A percentile compares a stretch with the other conserved stretches of the same genome.
Conservation (phyloP, 2,113 vertebrate genomes). For the Meles meles region DNA sequence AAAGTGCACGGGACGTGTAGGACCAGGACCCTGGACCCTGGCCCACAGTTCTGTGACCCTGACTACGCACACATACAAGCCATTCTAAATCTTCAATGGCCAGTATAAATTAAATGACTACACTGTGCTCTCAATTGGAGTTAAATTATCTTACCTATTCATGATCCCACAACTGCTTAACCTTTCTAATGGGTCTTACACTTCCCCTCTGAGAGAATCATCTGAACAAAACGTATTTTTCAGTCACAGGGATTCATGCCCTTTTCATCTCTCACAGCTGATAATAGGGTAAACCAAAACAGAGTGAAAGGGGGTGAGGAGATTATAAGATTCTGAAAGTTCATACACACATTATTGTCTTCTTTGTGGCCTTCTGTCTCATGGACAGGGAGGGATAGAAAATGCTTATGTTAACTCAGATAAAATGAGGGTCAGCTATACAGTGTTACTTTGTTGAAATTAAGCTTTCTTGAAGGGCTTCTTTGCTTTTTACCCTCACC, state of each 20-base stretch:
- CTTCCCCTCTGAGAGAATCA: background rate
- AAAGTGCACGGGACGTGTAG: accelerated
- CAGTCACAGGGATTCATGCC: background rate
- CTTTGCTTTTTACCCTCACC: background rate
- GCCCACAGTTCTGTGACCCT: background rate
- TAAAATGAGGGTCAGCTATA: background rate
- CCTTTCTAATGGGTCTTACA: background rate
- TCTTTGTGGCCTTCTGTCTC: background rate
- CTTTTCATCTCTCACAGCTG: background rate
- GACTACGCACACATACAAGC: accelerated
- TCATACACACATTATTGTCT: background rate
- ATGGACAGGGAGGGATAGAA: background rate
- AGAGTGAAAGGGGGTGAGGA: background rate
- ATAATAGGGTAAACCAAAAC: background rate
- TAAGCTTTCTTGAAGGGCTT: background rate
- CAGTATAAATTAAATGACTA: background rate
- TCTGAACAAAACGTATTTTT: background rate
- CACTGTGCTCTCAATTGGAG: background rate
- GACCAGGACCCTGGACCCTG: accelerated
- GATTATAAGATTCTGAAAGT: background rate
- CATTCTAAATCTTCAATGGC: background rate
- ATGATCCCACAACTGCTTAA: background rate
- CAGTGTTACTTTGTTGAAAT: background rate
- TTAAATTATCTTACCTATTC: background rate
- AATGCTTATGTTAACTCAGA: background rate